Evolutionary conservation across 2,797 vertebrate species (phyloP), one percentile per base, ranked within the genome.

Genomic region (Amphiprion clarkii): DNA sequence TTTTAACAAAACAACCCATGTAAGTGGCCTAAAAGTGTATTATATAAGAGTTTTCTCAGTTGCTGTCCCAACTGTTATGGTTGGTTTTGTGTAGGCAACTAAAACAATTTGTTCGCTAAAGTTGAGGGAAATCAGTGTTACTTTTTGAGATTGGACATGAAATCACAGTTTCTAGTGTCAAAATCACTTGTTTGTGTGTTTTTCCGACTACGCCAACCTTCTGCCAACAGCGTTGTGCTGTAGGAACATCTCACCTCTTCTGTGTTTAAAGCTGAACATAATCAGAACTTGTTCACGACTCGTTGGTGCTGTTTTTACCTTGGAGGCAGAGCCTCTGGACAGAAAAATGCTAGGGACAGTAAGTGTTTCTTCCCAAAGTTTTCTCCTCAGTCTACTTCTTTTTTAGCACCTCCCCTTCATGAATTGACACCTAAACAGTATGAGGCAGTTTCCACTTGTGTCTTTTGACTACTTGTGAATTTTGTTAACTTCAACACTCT

Each of bases 401-500:
- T 53, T 16, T 5, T 53, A 13, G 51, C 51, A 23, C 51, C 23
- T 14, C 53, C 7, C 53, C 27, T 55, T 14, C 29, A 54, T 14
- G n/a, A 27, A 6, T 53, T 55, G 63, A n/a, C 72, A 67, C 51
- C n/a, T 51, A 1, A 70, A 42, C 54, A 42, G 2, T 29, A 58
- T 58, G 51, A 61, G 2, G 6, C 55, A 51, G 64, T 5, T 9
- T 42, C 31, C n/a, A 4, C 33, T 31, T 71, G 21, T 6, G n/a
- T 61, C 7, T 51, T 75, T 70, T 51, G 48, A 8, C 46, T 19
- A 49, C 48, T 49, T 49, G 16, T 51, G 16, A 56, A 54, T 54
- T 42, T 16, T 68, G 51, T 62, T 79, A 0, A 74, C 44, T 71
- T 17, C 23, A 25, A 58, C 52, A 72, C 17, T 19, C 51, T 39